A percentile compares a stretch with the other conserved stretches of the same genome.
Evolutionary conservation across 2,888 invertebrate genomes (phyloP).

Genomic region (Hypena proboscidalis): DNA sequence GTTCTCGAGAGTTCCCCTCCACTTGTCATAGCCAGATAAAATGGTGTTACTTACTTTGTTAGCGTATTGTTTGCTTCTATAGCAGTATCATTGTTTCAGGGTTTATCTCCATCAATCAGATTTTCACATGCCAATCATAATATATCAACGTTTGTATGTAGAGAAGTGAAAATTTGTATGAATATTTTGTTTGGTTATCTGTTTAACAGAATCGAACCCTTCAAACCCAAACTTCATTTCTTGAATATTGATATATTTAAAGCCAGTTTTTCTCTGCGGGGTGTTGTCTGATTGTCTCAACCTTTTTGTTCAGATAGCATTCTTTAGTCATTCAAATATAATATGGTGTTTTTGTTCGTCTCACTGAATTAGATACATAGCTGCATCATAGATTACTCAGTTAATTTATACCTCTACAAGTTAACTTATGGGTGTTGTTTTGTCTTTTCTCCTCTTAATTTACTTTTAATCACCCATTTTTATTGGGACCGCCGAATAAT

Average conservation of each 20-base stretch:
- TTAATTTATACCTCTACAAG: background rate
- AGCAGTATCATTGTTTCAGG: background rate
- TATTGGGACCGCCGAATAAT: constrained; percentile 5
- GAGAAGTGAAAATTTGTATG: background rate
- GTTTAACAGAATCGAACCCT: no score
- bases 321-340: no score
- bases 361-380: no score
- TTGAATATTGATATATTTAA: no score
- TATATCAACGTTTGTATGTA: background rate
- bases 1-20: background rate
- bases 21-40: background rate
- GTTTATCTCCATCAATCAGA: constrained; percentile 23
- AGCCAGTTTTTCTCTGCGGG: no score
- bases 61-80: background rate
- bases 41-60: background rate
- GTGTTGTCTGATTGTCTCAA: no score
- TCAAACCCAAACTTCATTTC: no score
- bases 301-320: no score
- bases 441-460: background rate
- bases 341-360: no score
- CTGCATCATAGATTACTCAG: no score
- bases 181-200: background rate
- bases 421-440: background rate
- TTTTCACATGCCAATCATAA: constrained; percentile 16
- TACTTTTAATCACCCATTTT: constrained; percentile 2